Percentiles rank a stretch among this genome's conserved stretches.
Evolutionary conservation across 2,888 invertebrate genomes (phyloP).

Genomic region (Caenorhabditis panamensis): DNA sequence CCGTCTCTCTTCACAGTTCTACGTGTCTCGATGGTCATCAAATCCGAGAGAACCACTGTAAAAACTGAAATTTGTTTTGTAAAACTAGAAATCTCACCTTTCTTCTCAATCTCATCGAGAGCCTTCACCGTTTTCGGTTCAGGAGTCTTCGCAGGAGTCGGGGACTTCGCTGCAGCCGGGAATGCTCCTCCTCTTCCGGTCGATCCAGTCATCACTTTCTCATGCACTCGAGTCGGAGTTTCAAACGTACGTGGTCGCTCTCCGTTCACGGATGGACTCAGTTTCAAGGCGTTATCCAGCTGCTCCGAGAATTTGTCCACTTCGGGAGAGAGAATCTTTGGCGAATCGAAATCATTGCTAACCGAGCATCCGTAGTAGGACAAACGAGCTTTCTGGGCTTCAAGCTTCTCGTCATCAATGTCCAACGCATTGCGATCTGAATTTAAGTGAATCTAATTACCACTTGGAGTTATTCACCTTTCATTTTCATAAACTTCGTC

Average conservation of each 20-base stretch:
- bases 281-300: conserved; percentile 39
- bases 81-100: neutral
- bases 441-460: too few species aligned
- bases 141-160: neutral
- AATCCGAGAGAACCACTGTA: conserved; percentile 5
- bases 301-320: conserved; percentile 46
- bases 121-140: neutral
- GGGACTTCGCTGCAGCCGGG: neutral
- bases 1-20: conserved; percentile 40
- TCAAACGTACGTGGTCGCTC: neutral
- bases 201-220: neutral
- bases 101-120: neutral
- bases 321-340: neutral
- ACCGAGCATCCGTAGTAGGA: conserved; percentile 28
- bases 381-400: conserved; percentile 39
- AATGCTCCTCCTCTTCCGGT: neutral
- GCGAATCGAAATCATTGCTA: neutral
- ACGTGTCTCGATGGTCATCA: conserved; percentile 48
- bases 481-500: neutral
- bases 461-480: too few species aligned
- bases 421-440: neutral
- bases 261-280: neutral
- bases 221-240: neutral
- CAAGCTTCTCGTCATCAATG: conserved; percentile 25
- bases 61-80: neutral